Base-by-base conservation (phyloP, 1,140 invertebrate genomes). In the Potamilus streckersoni region DNA sequence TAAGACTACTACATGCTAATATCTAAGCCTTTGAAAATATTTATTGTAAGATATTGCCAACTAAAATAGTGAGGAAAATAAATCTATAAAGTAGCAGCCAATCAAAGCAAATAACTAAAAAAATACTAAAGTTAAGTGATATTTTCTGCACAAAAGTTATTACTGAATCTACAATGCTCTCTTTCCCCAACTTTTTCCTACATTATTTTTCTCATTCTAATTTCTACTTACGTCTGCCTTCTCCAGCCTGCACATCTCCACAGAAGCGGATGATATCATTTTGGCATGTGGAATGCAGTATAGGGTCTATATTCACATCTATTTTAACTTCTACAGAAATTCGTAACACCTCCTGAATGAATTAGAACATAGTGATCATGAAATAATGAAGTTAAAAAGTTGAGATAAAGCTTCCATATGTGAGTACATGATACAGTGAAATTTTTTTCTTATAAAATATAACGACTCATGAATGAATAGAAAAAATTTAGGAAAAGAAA, bases 251-350 rank as follows among this genome's bases (percentile, higher is more conserved):
- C 20, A 98, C 91, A 85, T 95, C 93, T 80, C 92, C 92, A 88
- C 97, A 99, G 86, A 94, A 95, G 83, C 94, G 94, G n/a, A 94
- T 91, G 16, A 98, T 90, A 83, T 93, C 93, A 20, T 87, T 79
- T 58, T 86, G 83, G 84, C 92, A 93, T 1, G 90, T 90, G 66
- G 89, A 84, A 76, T 91, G 88, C 8, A 93, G 87, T 38, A 91
- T 59, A 19, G 92, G 92, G 85, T 93, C 92, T 16, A 92, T 87
- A 78, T 93, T 91, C 66, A 93, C 91, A 84, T 93, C 92, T 20
- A 92, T 89, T 73, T 91, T 78, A 63, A 89, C 87, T 88, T 92
- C 90, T 69, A 90, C 86, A 19, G 92, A 90, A 91, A 90, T 93
- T 92, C 90, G 82, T 2, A 95, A 95, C 49, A 99, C 76, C 91